Evolutionary conservation across 2,888 invertebrate genomes (phyloP).

Genomic region (Caenorhabditis virilis): DNA sequence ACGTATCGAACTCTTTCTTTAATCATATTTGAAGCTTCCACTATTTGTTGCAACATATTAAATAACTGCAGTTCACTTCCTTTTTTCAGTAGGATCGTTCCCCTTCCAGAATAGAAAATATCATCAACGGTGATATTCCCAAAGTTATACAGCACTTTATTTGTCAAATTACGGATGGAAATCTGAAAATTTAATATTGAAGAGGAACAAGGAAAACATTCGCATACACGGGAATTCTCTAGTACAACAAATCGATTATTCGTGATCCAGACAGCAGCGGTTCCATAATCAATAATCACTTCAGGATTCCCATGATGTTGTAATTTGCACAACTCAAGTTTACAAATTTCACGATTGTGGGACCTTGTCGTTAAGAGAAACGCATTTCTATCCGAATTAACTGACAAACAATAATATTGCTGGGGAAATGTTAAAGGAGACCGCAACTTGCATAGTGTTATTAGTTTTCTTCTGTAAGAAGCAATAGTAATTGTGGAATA

Average conservation of each 20-base stretch:
- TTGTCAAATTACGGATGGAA: constrained; percentile 80
- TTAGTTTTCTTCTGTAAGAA: constrained; percentile 76
- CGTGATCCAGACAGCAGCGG: constrained; percentile 94
- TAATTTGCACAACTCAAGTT: constrained; percentile 89
- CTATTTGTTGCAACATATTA: constrained; percentile 93
- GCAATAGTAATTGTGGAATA: neutral
- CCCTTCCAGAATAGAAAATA: constrained; percentile 97
- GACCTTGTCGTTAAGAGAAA: constrained; percentile 84
- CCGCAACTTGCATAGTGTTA: constrained; percentile 87
- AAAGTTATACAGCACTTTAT: constrained; percentile 91
- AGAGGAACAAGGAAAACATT: too few species aligned
- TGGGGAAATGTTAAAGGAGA: constrained; percentile 70
- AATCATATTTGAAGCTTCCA: constrained; percentile 70
- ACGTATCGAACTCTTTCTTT: constrained; percentile 74
- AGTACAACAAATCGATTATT: constrained; percentile 95
- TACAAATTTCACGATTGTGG: constrained; percentile 83
- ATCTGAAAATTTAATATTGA: constrained; percentile 72
- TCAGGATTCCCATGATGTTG: constrained; percentile 68
- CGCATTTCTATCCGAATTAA: constrained; percentile 95
- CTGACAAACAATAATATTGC: constrained; percentile 80
- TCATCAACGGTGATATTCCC: constrained; percentile 81
- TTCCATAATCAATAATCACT: constrained; percentile 81
- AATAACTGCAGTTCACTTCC: constrained; percentile 88
- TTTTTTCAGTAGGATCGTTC: constrained; percentile 81
- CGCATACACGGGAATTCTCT: constrained; percentile 85